Conservation (phyloP, 2,888 invertebrate genomes). For the Epinotia nisella region DNA sequence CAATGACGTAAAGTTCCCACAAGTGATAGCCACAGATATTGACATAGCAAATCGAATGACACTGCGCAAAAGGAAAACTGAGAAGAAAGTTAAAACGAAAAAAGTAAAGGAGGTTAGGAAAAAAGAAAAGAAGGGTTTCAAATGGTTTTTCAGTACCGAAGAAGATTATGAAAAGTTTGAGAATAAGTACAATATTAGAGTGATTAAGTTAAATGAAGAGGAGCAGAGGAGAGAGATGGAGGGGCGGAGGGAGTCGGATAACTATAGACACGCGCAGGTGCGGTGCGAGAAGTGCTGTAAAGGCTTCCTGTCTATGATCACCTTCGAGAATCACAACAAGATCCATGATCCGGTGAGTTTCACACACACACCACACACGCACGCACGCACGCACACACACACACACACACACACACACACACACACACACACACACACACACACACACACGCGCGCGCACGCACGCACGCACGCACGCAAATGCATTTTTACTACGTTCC, state of each 20-base stretch:
- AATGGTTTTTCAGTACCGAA: constrained; percentile 44
- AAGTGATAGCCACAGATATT: constrained; percentile 36
- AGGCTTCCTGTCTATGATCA: constrained; percentile 36
- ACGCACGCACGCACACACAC: too few relatives aligned
- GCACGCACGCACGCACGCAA: too few relatives aligned
- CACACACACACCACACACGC: too few relatives aligned
- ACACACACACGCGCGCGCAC: too few relatives aligned
- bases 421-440: too few relatives aligned
- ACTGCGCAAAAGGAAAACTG: constrained; percentile 20
- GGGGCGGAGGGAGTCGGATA: constrained; percentile 34
- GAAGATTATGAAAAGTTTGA: constrained; percentile 46
- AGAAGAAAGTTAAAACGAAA: constrained; percentile 34
- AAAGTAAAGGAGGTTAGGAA: constrained; percentile 36
- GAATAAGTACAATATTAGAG: constrained; percentile 44
- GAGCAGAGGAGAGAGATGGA: constrained; percentile 46
- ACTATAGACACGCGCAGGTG: constrained; percentile 38
- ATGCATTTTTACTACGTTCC: too few relatives aligned
- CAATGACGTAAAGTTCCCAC: constrained; percentile 32
- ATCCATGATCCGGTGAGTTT: constrained; percentile 39
- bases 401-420: too few relatives aligned
- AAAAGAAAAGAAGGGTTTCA: constrained; percentile 39
- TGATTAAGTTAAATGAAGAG: constrained; percentile 43
- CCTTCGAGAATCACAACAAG: constrained; percentile 41
- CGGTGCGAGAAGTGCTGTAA: constrained; percentile 42
- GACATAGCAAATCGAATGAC: constrained; percentile 37